Conservation (phyloP, 2,797 vertebrate genomes). For the Tinamus major region DNA sequence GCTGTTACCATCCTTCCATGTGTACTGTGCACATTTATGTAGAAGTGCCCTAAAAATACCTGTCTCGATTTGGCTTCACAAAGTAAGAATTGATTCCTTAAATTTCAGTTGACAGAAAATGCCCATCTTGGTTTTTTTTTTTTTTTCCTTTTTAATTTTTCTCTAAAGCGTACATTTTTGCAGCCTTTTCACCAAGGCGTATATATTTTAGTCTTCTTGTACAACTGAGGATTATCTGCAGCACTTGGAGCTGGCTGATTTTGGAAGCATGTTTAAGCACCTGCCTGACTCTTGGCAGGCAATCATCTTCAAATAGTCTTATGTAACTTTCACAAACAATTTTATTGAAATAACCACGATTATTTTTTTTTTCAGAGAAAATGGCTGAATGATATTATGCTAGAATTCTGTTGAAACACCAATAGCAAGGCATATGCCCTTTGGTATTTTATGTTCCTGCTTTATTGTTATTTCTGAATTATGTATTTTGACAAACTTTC, state of each 20-base stretch:
- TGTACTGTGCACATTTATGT: accelerated
- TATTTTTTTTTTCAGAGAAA: neutral
- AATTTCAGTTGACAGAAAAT: neutral
- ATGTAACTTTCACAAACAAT: neutral
- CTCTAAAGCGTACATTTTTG: too few species aligned
- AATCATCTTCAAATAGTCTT: neutral
- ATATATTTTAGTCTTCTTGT: neutral
- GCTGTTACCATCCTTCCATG: accelerated
- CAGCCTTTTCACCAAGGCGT: neutral
- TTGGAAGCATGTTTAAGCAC: neutral
- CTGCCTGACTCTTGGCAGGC: neutral
- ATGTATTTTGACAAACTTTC: accelerated
- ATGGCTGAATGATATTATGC: neutral
- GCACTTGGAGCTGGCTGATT: neutral
- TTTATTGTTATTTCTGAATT: too few species aligned
- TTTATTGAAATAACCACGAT: neutral
- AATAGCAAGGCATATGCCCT: neutral
- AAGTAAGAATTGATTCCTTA: accelerated
- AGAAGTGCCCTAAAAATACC: neutral
- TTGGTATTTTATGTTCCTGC: too few species aligned
- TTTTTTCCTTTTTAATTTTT: too few species aligned
- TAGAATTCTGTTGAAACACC: too few species aligned
- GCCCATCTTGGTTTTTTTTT: accelerated
- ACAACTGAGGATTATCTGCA: accelerated
- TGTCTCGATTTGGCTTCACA: accelerated